These are phyloP conservation scores for Hermaeophaga mercurialis DNA, from an alignment of 2,888 invertebrate species.

Conservation along the genomic window DNA sequence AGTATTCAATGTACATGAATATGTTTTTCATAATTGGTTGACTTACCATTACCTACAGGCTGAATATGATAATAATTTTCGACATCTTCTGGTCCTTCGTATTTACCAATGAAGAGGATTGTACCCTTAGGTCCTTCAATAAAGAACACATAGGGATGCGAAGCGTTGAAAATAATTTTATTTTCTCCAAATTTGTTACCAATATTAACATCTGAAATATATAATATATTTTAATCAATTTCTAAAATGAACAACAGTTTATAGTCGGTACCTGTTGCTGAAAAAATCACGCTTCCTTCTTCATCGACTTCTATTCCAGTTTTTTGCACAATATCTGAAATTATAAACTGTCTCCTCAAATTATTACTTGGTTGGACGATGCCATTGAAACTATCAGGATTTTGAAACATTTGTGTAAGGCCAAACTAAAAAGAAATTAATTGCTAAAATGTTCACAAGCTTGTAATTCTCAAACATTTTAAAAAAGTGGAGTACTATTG, in stretches of 20 bases:
- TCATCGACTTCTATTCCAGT: conserved; percentile 80
- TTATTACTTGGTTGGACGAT: conserved; percentile 64
- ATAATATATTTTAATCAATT: conserved; percentile 1
- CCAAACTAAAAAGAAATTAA: conserved; percentile 68
- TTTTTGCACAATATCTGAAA: conserved; percentile 75
- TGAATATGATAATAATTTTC: too few relatives aligned
- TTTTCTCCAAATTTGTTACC: conserved; percentile 74
- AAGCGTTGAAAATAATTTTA: conserved; percentile 67
- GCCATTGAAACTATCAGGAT: conserved; percentile 72
- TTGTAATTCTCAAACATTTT: too few relatives aligned
- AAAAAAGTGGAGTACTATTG: too few relatives aligned
- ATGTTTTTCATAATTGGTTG: too few relatives aligned
- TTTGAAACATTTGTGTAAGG: conserved; percentile 72
- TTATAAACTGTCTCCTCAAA: conserved; percentile 56
- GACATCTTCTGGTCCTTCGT: conserved; percentile 66
- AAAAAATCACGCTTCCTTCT: conserved; percentile 72
- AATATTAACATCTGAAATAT: conserved; percentile 64
- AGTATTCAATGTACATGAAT: too few relatives aligned
- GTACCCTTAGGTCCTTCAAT: conserved; percentile 79
- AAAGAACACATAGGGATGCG: conserved; percentile 79
- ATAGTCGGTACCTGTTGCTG: conserved; percentile 67
- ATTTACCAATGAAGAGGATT: conserved; percentile 75
- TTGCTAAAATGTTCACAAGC: too few relatives aligned
- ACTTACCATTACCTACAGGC: conserved; percentile 21
- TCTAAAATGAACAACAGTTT: not conserved